Conservation (phyloP, 2,797 vertebrate genomes). For the Phrynocephalus guinanensis region DNA sequence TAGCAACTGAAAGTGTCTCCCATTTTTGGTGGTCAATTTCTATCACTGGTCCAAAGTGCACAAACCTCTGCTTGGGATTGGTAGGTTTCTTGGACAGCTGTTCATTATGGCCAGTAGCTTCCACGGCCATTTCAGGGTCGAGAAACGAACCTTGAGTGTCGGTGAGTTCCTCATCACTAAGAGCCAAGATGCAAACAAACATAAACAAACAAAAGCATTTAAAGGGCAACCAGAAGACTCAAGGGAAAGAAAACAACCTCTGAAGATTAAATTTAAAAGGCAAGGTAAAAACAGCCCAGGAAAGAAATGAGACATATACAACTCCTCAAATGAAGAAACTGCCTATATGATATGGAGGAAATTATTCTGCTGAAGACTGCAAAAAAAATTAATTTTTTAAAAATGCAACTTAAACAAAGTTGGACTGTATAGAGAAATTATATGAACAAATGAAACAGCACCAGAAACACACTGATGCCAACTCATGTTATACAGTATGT, state of each 20-base stretch:
- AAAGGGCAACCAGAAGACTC: constrained; percentile 10
- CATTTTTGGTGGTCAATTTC: constrained; percentile 88
- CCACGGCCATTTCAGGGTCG: constrained; percentile 75
- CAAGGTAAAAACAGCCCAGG: neutral
- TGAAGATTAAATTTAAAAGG: constrained; percentile 44
- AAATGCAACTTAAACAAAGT: neutral
- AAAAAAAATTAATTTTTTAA: neutral
- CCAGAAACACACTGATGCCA: neutral
- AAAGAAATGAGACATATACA: neutral
- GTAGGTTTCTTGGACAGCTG: constrained; percentile 80
- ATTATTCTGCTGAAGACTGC: neutral
- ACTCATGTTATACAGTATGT: neutral
- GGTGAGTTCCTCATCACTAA: constrained; percentile 82
- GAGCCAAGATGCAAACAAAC: constrained; percentile 64
- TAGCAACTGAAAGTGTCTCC: constrained; percentile 83
- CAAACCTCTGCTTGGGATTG: constrained; percentile 82
- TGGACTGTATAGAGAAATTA: neutral
- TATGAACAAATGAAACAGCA: too few relatives aligned
- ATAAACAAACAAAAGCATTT: constrained; percentile 45
- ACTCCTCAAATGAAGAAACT: neutral
- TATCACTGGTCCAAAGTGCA: constrained; percentile 95
- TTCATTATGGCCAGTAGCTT: constrained; percentile 80
- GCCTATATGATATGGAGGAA: constrained; percentile 9
- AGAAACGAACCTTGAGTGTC: constrained; percentile 44
- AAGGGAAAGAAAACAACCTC: constrained; percentile 7